Evolutionary conservation across 2,797 vertebrate species (phyloP).

Genomic region (Sorex maritimensis): DNA sequence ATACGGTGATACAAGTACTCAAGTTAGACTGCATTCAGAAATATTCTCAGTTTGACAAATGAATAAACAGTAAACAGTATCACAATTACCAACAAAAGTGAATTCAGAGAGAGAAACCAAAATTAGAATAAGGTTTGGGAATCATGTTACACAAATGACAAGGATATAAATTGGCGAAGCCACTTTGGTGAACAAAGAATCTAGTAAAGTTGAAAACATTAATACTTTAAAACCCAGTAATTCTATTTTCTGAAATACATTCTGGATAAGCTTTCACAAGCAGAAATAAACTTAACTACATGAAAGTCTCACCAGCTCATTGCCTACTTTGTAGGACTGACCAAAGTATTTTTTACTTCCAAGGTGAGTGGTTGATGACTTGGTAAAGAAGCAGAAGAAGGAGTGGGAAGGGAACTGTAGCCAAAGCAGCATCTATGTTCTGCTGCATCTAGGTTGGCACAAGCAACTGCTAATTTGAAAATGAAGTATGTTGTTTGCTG

Average conservation of each 20-base stretch:
- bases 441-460: no score
- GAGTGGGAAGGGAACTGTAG: no score
- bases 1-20: conserved; percentile 38
- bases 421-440: no score
- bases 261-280: conserved; percentile 31
- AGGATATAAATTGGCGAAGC: conserved; percentile 36
- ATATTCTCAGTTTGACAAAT: conserved; percentile 50
- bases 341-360: no score
- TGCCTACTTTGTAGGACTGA: no score
- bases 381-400: no score
- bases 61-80: conserved; percentile 32
- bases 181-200: conserved; percentile 28
- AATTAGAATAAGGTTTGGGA: conserved; percentile 56
- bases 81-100: conserved; percentile 45
- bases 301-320: no score
- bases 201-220: conserved; percentile 56
- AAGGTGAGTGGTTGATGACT: no score
- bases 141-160: conserved; percentile 36
- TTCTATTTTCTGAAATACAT: conserved; percentile 43
- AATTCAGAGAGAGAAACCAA: conserved; percentile 45
- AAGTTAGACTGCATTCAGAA: conserved; percentile 55
- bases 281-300: background rate
- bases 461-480: no score
- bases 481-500: no score
- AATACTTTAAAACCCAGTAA: conserved; percentile 36